A percentile compares a stretch with the other conserved stretches of the same genome.
These are phyloP conservation scores for Bombus waltoni DNA, from an alignment of 1,140 invertebrate genomes.

Conservation along the genomic window DNA sequence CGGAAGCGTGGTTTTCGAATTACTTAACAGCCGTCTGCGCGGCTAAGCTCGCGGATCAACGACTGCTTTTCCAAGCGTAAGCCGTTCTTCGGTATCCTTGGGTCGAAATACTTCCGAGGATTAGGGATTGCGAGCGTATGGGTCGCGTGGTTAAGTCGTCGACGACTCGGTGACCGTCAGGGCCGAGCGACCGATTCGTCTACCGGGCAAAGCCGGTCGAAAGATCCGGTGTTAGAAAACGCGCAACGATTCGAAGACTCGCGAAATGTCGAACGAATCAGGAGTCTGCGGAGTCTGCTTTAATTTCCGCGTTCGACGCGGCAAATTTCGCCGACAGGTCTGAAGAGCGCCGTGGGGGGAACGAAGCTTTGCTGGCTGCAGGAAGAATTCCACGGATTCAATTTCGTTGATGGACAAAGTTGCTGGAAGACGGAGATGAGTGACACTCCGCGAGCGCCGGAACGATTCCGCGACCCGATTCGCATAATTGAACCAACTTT, in stretches of 20 bases:
- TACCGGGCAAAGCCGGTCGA: not conserved
- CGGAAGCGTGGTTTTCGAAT: not conserved
- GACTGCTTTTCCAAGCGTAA: not conserved
- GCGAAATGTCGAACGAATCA: not conserved
- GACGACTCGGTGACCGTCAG: not conserved
- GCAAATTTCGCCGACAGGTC: not conserved
- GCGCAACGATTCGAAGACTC: not conserved
- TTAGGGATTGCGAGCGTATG: not conserved
- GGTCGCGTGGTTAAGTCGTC: not conserved
- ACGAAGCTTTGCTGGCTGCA: not conserved
- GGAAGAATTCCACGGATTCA: slow-evolving; percentile 30
- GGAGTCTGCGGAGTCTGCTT: not conserved
- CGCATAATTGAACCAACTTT: slow-evolving; percentile 40
- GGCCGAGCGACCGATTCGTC: not conserved
- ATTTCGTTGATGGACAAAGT: slow-evolving; percentile 51
- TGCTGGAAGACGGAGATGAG: slow-evolving; percentile 15
- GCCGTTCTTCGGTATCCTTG: not conserved
- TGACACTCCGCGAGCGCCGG: slow-evolving; percentile 7
- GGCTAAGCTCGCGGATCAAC: slow-evolving; percentile 14
- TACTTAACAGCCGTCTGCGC: not conserved
- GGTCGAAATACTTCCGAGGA: not conserved
- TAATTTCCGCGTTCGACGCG: slow-evolving; percentile 1
- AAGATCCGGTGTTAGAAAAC: not conserved
- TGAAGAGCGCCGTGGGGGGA: too few species aligned
- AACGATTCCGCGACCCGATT: slow-evolving; percentile 30